Percentiles rank a stretch among this genome's conserved stretches.
Conservation (phyloP, 2,113 vertebrate genomes). For the Columbina picui region DNA sequence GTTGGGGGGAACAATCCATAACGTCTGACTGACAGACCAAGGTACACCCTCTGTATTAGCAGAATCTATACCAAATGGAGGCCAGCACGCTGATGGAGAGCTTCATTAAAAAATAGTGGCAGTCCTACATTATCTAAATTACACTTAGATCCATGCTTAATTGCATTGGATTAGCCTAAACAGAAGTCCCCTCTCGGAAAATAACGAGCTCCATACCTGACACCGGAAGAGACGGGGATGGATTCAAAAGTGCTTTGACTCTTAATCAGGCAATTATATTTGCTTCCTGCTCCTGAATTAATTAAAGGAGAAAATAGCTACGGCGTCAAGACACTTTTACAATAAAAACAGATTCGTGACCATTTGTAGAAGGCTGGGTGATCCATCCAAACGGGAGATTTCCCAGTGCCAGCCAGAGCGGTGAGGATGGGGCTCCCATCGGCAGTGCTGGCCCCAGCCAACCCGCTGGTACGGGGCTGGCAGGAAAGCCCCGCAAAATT, state of each 20-base stretch:
- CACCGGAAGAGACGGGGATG: background rate
- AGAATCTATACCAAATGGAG: background rate
- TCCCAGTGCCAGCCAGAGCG: background rate
- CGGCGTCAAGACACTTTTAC: background rate
- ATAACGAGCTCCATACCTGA: constrained; percentile 30
- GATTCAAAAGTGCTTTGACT: background rate
- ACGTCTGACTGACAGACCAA: background rate
- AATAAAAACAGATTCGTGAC: background rate
- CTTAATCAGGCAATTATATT: constrained; percentile 1
- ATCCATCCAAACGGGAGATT: background rate
- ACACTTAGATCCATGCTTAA: background rate
- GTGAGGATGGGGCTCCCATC: background rate
- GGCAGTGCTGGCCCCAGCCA: rapidly evolving
- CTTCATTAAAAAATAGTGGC: constrained; percentile 18
- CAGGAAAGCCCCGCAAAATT: background rate
- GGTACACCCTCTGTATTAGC: background rate
- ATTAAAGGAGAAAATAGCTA: background rate
- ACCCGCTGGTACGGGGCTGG: background rate
- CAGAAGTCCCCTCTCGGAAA: background rate
- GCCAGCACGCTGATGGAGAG: background rate
- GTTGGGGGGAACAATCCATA: background rate
- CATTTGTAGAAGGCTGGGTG: background rate
- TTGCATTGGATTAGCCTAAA: constrained; percentile 21
- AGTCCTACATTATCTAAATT: constrained; percentile 12
- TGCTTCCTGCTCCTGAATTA: background rate